These are phyloP conservation scores for Drosophila arawakana DNA, from an alignment of 1,140 invertebrate genomes.

Conservation along the genomic window DNA sequence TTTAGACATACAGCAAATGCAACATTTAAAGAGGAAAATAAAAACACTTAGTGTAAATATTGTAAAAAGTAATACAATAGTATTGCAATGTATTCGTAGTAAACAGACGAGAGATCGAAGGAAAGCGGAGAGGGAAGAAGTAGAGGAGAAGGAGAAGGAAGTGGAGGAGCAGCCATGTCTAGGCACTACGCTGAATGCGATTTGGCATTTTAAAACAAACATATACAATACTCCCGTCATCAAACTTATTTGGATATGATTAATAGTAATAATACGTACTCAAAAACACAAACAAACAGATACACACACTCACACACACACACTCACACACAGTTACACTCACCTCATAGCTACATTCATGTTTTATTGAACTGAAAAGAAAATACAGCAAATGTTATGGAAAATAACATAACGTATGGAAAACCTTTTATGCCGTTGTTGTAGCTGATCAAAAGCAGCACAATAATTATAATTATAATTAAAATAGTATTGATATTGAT, in stretches of 20 bases:
- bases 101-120: constrained; percentile 14
- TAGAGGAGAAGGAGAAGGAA: background rate
- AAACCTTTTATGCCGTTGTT: constrained; percentile 24
- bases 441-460: constrained; percentile 19
- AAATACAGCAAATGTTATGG: constrained; percentile 6
- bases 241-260: constrained; percentile 48
- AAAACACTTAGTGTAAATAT: constrained; percentile 79
- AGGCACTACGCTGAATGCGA: constrained; percentile 50
- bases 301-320: constrained; percentile 16
- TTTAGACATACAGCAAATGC: constrained; percentile 45
- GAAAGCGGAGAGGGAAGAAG: background rate
- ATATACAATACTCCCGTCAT: constrained; percentile 48
- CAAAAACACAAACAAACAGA: constrained; percentile 13
- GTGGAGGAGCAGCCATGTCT: constrained; percentile 19
- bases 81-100: constrained; percentile 55
- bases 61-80: constrained; percentile 72
- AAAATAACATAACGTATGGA: constrained; percentile 2
- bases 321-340: constrained; percentile 7
- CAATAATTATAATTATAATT: constrained; percentile 32
- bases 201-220: constrained; percentile 73
- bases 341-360: constrained; percentile 20
- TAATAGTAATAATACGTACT: constrained; percentile 40
- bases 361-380: constrained; percentile 40
- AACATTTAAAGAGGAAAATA: constrained; percentile 41
- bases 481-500: constrained; percentile 21